Evolutionary conservation across 92 coral and sea anemone species (phyloP).

Genomic region (Pocillopora meandrina): DNA sequence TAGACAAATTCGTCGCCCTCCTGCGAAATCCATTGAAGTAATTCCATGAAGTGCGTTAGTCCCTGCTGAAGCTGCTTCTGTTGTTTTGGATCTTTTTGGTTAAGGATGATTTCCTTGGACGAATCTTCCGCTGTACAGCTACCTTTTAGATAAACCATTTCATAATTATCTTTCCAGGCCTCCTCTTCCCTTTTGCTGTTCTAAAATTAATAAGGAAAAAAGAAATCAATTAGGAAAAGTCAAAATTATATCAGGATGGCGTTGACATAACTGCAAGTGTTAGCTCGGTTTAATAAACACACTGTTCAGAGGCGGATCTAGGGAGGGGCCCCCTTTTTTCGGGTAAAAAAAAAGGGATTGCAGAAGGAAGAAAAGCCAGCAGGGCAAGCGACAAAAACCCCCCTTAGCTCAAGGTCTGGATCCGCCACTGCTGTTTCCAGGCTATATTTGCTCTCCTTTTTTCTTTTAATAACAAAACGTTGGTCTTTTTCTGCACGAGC

Average conservation of each 20-base stretch:
- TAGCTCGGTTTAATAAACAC: too few species aligned
- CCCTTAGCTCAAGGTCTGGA: too few species aligned
- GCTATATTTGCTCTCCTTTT: too few species aligned
- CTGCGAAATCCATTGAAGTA: conserved; percentile 18
- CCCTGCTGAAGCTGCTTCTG: conserved; percentile 2
- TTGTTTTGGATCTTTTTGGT: background rate
- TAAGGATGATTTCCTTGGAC: background rate
- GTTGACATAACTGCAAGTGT: background rate
- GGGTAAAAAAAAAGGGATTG: too few species aligned
- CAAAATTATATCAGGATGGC: background rate
- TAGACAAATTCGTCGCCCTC: conserved; percentile 37
- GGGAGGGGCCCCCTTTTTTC: too few species aligned
- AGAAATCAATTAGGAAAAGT: background rate
- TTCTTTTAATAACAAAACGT: too few species aligned
- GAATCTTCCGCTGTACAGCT: background rate
- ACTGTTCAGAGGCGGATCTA: too few species aligned
- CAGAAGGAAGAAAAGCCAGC: too few species aligned
- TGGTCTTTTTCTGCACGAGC: too few species aligned
- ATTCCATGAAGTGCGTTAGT: background rate
- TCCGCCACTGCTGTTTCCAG: too few species aligned
- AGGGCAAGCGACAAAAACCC: too few species aligned
- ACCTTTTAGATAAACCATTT: conserved; percentile 31
- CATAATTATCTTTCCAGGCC: background rate
- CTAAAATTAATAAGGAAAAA: background rate
- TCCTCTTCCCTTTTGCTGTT: background rate